Conservation (phyloP, 2,888 invertebrate species). For the Athetis lepigone region DNA sequence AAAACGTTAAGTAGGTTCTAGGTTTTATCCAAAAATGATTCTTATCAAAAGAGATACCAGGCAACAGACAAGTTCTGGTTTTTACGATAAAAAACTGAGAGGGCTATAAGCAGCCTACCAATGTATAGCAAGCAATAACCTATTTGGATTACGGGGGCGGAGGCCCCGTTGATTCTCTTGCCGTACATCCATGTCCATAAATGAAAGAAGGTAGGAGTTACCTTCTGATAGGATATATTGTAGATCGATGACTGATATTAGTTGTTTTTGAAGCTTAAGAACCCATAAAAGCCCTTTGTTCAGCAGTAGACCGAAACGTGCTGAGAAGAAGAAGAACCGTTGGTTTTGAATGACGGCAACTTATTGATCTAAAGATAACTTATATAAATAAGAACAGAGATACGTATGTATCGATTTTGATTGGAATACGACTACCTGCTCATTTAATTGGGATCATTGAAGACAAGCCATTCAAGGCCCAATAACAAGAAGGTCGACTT, state of each 20-base stretch:
- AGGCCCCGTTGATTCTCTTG: constrained; percentile 58
- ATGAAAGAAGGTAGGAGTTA: neutral
- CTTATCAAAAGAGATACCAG: neutral
- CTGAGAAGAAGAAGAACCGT: too few species aligned
- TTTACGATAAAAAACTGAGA: constrained; percentile 21
- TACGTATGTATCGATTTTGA: too few species aligned
- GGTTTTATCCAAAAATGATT: neutral
- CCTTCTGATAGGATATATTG: neutral
- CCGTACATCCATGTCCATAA: constrained; percentile 22
- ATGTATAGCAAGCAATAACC: constrained; percentile 3
- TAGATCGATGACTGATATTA: constrained; percentile 1
- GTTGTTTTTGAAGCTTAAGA: constrained; percentile 1
- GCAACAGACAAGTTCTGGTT: constrained; percentile 1
- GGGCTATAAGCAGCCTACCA: constrained; percentile 21
- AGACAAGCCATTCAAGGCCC: constrained; percentile 7
- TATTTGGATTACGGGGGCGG: constrained; percentile 62
- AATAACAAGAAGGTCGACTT: neutral
- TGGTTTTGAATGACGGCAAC: too few species aligned
- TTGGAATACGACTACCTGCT: too few species aligned
- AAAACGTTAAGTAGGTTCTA: too few species aligned
- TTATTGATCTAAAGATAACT: too few species aligned
- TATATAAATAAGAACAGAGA: too few species aligned
- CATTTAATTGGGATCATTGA: neutral
- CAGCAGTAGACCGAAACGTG: too few species aligned
- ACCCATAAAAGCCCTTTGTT: neutral